A percentile compares a stretch with the other conserved stretches of the same genome.
phyloP scores from a whole-genome alignment of 2,797 vertebrate genomes.

The Serranus cabrilla region DNA sequence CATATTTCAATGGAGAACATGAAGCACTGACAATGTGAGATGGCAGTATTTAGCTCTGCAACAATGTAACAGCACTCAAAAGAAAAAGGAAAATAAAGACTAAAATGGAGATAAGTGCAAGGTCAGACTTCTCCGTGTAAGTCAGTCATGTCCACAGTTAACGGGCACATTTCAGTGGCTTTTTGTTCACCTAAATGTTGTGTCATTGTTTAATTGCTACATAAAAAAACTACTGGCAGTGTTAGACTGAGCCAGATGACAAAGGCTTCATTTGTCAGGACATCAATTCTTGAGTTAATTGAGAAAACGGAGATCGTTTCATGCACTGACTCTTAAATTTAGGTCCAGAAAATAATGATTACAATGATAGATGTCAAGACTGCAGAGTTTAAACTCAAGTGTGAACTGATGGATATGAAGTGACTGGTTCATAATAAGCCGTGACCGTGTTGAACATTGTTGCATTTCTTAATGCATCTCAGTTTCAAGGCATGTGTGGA shows the following conservation, averaged over 20 bases:
- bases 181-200: neutral
- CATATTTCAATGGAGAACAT: constrained; percentile 43
- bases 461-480: constrained; percentile 64
- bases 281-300: constrained; percentile 1
- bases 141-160: constrained; percentile 11
- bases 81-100: neutral
- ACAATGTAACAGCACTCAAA: constrained; percentile 51
- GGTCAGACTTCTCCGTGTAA: constrained; percentile 17
- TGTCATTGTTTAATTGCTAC: constrained; percentile 9
- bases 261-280: constrained; percentile 22
- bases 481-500: constrained; percentile 76
- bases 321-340: constrained; percentile 3
- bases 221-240: constrained; percentile 38
- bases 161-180: neutral
- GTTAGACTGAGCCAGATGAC: constrained; percentile 19
- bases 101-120: constrained; percentile 19
- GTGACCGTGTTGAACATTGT: constrained; percentile 57
- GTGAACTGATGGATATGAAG: constrained; percentile 19
- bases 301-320: constrained; percentile 21
- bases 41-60: constrained; percentile 64
- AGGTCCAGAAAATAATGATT: constrained; percentile 13
- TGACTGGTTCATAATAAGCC: constrained; percentile 29
- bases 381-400: constrained; percentile 22
- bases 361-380: constrained; percentile 6
- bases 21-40: constrained; percentile 47